These are phyloP conservation scores for Deilephila porcellus DNA, from an alignment of 2,888 invertebrate genomes.

Conservation along the genomic window DNA sequence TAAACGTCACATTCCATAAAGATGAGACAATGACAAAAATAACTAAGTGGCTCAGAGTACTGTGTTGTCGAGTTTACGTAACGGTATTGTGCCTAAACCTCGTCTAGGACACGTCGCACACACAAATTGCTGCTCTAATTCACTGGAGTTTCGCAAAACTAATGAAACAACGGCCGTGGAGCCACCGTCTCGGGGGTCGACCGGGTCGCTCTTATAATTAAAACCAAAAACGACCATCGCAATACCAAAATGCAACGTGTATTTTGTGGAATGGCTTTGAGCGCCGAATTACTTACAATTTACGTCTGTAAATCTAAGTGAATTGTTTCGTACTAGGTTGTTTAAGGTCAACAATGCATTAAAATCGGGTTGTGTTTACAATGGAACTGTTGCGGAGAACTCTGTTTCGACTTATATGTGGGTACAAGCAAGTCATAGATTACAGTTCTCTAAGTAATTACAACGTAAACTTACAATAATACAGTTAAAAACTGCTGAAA, in stretches of 20 bases:
- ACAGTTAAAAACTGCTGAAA: too few species aligned
- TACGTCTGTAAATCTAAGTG: not conserved
- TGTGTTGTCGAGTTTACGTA: slow-evolving; percentile 47
- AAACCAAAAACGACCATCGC: slow-evolving; percentile 45
- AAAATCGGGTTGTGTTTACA: not conserved
- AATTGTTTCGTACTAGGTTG: not conserved
- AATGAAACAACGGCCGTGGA: slow-evolving; percentile 52
- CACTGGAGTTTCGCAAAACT: slow-evolving; percentile 76
- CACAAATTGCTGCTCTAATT: slow-evolving; percentile 82
- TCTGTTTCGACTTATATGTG: not conserved
- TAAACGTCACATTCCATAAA: not conserved
- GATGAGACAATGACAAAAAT: slow-evolving; percentile 15
- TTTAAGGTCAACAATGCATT: slow-evolving; percentile 6
- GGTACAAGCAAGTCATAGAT: not conserved
- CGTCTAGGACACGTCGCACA: slow-evolving; percentile 71
- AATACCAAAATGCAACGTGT: slow-evolving; percentile 29
- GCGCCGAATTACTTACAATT: slow-evolving; percentile 20
- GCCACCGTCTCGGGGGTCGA: slow-evolving; percentile 62
- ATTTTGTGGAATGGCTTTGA: slow-evolving; percentile 8
- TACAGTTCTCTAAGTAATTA: not conserved
- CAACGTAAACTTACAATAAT: too few species aligned
- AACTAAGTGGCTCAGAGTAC: not conserved
- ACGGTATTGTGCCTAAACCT: slow-evolving; percentile 56
- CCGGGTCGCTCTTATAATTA: slow-evolving; percentile 60
- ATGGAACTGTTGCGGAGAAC: not conserved